These are phyloP conservation scores for Eupithecia pulchellata DNA, from an alignment of 2,888 invertebrate genomes.

Conservation along the genomic window DNA sequence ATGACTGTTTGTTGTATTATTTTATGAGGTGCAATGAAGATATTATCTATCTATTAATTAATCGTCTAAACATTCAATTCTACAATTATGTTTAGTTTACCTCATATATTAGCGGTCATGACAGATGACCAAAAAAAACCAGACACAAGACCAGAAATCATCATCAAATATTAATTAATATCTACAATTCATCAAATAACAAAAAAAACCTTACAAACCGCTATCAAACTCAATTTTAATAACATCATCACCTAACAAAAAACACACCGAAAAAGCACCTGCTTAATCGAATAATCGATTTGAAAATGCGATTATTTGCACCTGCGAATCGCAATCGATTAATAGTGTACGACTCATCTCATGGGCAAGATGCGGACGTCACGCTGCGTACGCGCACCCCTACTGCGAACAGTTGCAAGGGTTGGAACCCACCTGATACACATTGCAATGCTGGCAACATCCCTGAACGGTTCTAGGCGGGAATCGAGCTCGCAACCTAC, in stretches of 20 bases:
- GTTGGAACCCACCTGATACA: conserved; percentile 7
- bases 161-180: conserved; percentile 34
- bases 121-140: neutral
- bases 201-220: conserved; percentile 36
- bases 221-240: conserved; percentile 61
- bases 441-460: no score
- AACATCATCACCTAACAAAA: conserved; percentile 59
- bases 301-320: conserved; percentile 73
- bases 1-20: no score
- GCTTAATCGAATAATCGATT: conserved; percentile 55
- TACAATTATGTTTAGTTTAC: neutral
- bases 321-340: conserved; percentile 78
- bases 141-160: conserved; percentile 20
- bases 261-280: conserved; percentile 53
- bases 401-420: conserved; percentile 47
- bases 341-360: conserved; percentile 44
- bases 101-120: neutral
- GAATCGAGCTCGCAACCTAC: no score
- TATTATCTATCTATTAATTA: no score
- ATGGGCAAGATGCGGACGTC: conserved; percentile 44
- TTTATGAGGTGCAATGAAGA: no score
- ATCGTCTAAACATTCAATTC: neutral
- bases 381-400: conserved; percentile 64
- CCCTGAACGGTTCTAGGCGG: no score
- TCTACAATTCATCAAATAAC: conserved; percentile 35